These are phyloP conservation scores for Pipistrellus pygmaeus DNA, from an alignment of 2,797 vertebrate genomes.

Conservation along the genomic window DNA sequence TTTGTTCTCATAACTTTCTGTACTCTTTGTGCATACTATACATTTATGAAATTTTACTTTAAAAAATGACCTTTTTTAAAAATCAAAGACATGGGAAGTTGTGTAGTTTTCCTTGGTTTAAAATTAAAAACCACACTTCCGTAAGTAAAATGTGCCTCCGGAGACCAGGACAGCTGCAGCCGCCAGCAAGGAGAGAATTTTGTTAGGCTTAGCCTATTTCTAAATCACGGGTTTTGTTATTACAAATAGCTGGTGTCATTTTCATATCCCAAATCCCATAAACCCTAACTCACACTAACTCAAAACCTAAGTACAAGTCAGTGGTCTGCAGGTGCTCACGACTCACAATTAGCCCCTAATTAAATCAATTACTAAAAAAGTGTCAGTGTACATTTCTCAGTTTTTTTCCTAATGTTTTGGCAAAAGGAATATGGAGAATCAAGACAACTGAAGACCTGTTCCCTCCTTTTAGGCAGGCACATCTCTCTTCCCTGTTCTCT, in stretches of 20 bases:
- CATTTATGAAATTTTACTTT: conserved; percentile 55
- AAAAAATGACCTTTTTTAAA: conserved; percentile 36
- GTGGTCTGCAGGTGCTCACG: neutral
- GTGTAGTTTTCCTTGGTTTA: conserved; percentile 46
- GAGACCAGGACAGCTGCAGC: conserved; percentile 1
- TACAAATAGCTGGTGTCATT: conserved; percentile 40
- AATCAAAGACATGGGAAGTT: neutral
- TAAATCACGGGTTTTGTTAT: conserved; percentile 56
- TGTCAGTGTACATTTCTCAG: neutral
- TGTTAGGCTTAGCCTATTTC: conserved; percentile 22
- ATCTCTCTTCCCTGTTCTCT: neutral
- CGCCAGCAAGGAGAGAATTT: conserved; percentile 32
- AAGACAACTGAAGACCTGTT: neutral
- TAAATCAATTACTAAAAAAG: neutral
- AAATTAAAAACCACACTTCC: conserved; percentile 60
- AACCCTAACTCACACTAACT: neutral
- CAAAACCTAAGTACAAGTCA: conserved; percentile 14
- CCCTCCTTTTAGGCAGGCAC: neutral
- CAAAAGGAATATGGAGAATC: neutral
- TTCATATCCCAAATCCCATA: conserved; percentile 12
- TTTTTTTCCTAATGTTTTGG: neutral
- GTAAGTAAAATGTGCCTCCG: neutral
- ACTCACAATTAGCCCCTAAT: neutral
- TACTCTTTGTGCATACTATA: neutral
- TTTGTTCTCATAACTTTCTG: neutral